Conservation (phyloP, 2,797 vertebrate genomes). For the Linurgus olivaceus region DNA sequence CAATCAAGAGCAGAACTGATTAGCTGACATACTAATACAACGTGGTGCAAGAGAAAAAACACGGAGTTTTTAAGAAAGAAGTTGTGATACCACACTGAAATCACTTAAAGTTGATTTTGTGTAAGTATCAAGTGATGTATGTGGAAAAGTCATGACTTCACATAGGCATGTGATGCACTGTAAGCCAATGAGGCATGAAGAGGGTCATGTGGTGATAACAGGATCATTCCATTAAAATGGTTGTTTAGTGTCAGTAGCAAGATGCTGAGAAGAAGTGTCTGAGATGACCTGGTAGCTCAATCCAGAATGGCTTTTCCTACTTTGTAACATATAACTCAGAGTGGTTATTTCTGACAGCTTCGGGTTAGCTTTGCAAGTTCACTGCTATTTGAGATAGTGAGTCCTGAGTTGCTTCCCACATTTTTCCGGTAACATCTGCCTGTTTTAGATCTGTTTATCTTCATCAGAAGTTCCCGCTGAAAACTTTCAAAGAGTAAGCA, state of each 20-base stretch:
- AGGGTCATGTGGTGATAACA: not conserved
- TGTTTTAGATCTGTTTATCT: not conserved
- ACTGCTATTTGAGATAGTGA: not conserved
- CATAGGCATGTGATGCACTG: fast-evolving
- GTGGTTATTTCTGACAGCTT: not conserved
- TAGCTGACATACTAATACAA: not conserved
- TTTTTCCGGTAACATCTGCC: not conserved
- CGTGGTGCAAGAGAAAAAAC: not conserved
- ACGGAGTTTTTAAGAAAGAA: not conserved
- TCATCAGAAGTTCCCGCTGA: not conserved
- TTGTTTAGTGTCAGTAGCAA: not conserved
- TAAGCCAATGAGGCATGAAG: not conserved
- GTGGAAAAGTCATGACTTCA: not conserved
- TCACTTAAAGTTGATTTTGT: not conserved
- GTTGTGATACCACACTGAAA: not conserved
- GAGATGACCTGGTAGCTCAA: not conserved
- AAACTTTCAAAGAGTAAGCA: not conserved
- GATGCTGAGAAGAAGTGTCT: not conserved
- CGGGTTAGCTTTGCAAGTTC: not conserved
- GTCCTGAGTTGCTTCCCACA: not conserved
- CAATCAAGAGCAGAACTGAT: not conserved
- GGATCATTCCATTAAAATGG: not conserved
- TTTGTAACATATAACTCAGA: not conserved
- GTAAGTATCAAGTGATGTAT: not conserved
- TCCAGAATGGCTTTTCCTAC: not conserved